Base-by-base conservation (phyloP, 92 coral and sea anemone species). In the Scolanthus callimorphus region DNA sequence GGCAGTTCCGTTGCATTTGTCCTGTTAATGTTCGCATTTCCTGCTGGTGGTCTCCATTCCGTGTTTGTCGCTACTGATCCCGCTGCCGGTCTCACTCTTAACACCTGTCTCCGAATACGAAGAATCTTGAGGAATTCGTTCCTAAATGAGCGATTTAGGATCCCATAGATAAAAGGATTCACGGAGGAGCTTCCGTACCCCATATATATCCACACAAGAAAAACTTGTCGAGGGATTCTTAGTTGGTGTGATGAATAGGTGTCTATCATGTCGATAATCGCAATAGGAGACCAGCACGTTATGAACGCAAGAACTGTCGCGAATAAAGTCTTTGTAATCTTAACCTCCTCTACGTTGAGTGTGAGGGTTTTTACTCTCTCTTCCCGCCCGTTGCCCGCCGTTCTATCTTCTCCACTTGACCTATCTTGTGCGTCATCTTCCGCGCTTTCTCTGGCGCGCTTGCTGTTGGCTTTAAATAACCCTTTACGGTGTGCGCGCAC, bases 101-200 rank as follows among this genome's bases (percentile, higher is more conserved):
- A n/a, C n/a, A n/a, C n/a, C n/a, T n/a, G n/a, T n/a, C n/a, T n/a
- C n/a, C n/a, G n/a, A n/a, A n/a, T n/a, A n/a, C n/a, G n/a, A n/a
- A 63, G 46, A 19, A 78, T 69, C 51, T 56, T 54, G 19, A 73
- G 17, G 25, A 87, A 87, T 63, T 83, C 95, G 11, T 31, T 56
- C 25, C 90, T 63, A 44, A 87, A 87, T 11, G 85, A 65, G 17
- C 80, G 65, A 62, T 82, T 82, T 51, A 90, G 72, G 62, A 90
- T 83, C 11, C 94, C 90, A 39, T 90, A 90, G 25, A 90, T 81
- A 17, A 90, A 26, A 1, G 97, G 97, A 27, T 90, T 90, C 0
- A 85, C 56, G 1, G 94, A 76, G 49, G 88, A 50, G 34, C 91
- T 79, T 15, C 94, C 94, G 46, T 66, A 82, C 10, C 90, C 95